These are phyloP conservation scores for Tenthredo scrophulariae DNA, from an alignment of 2,888 invertebrate species.

Conservation along the genomic window DNA sequence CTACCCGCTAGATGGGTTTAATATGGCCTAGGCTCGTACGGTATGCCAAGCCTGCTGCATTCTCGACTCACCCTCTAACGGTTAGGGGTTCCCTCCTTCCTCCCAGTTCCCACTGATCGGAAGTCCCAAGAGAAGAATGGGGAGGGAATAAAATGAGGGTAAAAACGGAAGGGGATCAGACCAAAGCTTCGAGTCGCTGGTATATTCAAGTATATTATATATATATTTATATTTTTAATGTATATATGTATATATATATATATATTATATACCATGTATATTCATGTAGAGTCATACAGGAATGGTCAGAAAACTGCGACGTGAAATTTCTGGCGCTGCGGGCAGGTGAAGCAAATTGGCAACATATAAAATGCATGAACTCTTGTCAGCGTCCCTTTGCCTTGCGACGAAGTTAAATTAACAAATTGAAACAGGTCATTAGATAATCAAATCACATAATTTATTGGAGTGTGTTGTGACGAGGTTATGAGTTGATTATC, in stretches of 20 bases:
- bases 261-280: background rate
- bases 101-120: constrained; percentile 54
- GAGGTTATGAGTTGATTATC: background rate
- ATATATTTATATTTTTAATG: no score
- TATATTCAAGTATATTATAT: background rate
- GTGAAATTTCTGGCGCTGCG: background rate
- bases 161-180: constrained; percentile 18
- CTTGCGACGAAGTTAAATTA: background rate
- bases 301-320: background rate
- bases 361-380: background rate
- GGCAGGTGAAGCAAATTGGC: background rate
- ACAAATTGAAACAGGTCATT: background rate
- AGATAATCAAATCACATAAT: background rate
- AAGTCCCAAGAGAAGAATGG: constrained; percentile 52
- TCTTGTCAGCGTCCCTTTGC: background rate
- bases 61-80: constrained; percentile 56
- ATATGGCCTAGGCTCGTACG: constrained; percentile 65
- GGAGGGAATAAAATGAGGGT: constrained; percentile 55
- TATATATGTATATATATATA: no score
- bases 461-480: background rate
- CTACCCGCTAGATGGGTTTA: constrained; percentile 67
- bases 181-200: constrained; percentile 1
- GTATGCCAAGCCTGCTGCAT: constrained; percentile 64
- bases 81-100: constrained; percentile 50
- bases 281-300: background rate